A percentile compares a stretch with the other conserved stretches of the same genome.
phyloP scores from a whole-genome alignment of 2,888 invertebrate species.

The Spisula subtruncata region DNA sequence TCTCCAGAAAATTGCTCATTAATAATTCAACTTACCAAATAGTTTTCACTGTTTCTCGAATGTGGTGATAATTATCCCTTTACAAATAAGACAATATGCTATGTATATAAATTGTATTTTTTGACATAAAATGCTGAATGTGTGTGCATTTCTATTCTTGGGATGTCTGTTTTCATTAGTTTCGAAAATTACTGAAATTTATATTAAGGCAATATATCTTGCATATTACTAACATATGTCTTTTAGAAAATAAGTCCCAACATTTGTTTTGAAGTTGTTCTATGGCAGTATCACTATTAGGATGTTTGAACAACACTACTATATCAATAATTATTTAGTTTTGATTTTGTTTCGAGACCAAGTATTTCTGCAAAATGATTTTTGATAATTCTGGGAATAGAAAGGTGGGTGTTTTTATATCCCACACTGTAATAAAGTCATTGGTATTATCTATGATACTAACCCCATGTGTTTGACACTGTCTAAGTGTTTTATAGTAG shows the following conservation, averaged over 20 bases:
- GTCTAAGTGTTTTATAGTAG: no score
- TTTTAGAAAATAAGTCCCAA: neutral
- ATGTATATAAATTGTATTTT: slow-evolving; percentile 29
- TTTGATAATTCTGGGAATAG: no score
- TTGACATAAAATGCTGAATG: slow-evolving; percentile 18
- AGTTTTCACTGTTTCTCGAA: slow-evolving; percentile 27
- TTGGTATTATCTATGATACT: no score
- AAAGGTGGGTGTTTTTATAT: no score
- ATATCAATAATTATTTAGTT: no score
- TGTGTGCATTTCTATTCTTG: neutral
- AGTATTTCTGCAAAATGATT: no score
- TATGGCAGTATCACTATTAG: no score
- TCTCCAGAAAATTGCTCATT: slow-evolving; percentile 35
- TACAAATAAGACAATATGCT: neutral
- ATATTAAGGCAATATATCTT: slow-evolving; percentile 33
- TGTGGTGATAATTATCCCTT: slow-evolving; percentile 21
- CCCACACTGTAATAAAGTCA: no score
- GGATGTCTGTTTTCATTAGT: neutral
- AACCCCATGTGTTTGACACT: no score
- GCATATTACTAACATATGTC: slow-evolving; percentile 1
- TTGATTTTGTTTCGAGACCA: no score
- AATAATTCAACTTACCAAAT: slow-evolving; percentile 48
- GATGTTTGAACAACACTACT: no score
- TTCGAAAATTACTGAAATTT: slow-evolving; percentile 22
- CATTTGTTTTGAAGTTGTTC: neutral